Conservation (phyloP, 2,797 vertebrate genomes). For the Gallinago stenura region DNA sequence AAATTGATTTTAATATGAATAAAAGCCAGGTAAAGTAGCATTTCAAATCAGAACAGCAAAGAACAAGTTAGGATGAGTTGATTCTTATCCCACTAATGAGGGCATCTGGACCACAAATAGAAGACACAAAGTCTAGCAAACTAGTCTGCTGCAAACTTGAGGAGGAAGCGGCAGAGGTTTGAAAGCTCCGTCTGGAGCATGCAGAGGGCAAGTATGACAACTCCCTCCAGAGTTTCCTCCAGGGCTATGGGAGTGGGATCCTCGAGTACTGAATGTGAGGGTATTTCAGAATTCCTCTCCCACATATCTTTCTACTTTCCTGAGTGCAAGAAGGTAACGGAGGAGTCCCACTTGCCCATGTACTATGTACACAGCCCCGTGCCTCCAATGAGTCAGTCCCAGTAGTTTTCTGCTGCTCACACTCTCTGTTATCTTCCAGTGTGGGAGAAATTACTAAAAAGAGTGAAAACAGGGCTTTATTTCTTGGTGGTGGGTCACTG, state of each 20-base stretch:
- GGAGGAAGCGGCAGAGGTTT: background rate
- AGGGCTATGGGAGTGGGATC: background rate
- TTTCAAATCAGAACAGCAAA: background rate
- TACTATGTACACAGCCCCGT: no score
- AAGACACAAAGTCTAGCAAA: background rate
- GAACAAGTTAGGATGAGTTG: background rate
- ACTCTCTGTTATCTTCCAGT: background rate
- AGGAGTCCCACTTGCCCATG: background rate
- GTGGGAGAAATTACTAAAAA: background rate
- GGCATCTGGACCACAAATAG: background rate
- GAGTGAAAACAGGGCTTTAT: background rate
- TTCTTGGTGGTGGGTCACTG: background rate
- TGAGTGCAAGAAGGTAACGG: background rate
- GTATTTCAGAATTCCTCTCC: background rate
- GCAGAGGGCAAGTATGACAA: background rate
- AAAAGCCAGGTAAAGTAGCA: background rate
- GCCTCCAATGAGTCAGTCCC: accelerated
- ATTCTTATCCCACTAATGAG: background rate
- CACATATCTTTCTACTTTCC: background rate
- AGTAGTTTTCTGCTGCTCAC: background rate
- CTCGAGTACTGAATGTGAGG: accelerated
- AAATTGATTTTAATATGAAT: background rate
- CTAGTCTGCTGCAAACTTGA: background rate
- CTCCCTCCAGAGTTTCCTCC: background rate
- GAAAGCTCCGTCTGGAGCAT: accelerated